Percentiles rank a stretch among this genome's conserved stretches.
Conservation (phyloP, 1,140 invertebrate species). For the Metopolophium dirhodum region DNA sequence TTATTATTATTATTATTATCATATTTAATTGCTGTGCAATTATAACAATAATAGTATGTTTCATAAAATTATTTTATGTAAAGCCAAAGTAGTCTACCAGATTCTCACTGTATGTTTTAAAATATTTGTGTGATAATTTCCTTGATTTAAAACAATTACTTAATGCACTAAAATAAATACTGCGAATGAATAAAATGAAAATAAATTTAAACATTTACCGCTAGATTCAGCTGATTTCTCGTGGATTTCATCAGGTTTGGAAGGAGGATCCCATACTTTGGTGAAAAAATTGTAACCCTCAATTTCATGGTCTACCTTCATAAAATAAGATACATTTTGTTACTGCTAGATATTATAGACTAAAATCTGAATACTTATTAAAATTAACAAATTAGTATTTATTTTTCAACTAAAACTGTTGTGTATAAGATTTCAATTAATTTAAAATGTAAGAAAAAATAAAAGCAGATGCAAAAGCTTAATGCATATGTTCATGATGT, state of each 20-base stretch:
- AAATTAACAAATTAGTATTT: not conserved
- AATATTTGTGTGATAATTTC: not conserved
- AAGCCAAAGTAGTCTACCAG: not conserved
- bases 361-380: not conserved
- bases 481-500: constrained; percentile 30
- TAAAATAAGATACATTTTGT: constrained; percentile 18
- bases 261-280: constrained; percentile 59
- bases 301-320: constrained; percentile 58
- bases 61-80: not conserved
- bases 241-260: constrained; percentile 39
- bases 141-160: no score
- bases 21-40: not conserved
- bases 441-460: not conserved
- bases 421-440: not conserved
- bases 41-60: not conserved
- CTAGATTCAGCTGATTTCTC: not conserved
- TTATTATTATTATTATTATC: no score
- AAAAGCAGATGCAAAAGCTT: constrained; percentile 31
- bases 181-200: not conserved
- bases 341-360: not conserved
- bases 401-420: not conserved
- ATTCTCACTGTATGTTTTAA: not conserved
- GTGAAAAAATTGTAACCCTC: constrained; percentile 61
- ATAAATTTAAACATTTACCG: constrained; percentile 17
- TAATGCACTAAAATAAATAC: not conserved